phyloP scores from a whole-genome alignment of 2,113 vertebrate genomes.

The Crotalus viridis region DNA sequence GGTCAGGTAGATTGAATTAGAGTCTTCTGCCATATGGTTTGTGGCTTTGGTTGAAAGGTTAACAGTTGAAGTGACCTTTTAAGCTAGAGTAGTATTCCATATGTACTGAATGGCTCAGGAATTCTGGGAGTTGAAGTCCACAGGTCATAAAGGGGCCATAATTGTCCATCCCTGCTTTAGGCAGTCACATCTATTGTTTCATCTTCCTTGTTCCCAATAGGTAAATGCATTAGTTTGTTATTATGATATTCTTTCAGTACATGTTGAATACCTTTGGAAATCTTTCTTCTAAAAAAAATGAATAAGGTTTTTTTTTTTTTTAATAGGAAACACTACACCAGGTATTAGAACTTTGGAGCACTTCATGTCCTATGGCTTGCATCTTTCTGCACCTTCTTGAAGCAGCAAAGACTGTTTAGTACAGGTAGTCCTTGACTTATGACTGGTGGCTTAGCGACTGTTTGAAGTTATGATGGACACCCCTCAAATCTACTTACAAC shows the following conservation, averaged over 20 bases:
- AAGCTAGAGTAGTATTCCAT: no score
- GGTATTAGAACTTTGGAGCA: neutral
- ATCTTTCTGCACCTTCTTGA: neutral
- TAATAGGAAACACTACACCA: neutral
- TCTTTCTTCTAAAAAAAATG: conserved; percentile 7
- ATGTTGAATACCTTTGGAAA: neutral
- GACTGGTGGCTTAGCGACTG: neutral
- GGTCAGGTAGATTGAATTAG: neutral
- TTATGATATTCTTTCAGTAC: neutral
- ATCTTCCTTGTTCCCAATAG: neutral
- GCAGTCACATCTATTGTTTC: neutral
- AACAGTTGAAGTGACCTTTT: neutral
- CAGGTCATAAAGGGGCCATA: neutral
- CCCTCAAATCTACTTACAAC: neutral
- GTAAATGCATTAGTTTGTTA: neutral
- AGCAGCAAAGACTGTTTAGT: neutral
- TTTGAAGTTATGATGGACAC: neutral
- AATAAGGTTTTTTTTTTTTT: neutral
- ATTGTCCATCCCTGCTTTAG: neutral
- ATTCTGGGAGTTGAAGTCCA: no score
- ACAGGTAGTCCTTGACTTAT: neutral
- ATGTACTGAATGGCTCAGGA: no score
- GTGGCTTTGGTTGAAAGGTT: neutral
- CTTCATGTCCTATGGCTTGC: neutral
- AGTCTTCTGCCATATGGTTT: neutral